Evolutionary conservation across 2,888 invertebrate species (phyloP).

Genomic region (Eubasilissa splendida): DNA sequence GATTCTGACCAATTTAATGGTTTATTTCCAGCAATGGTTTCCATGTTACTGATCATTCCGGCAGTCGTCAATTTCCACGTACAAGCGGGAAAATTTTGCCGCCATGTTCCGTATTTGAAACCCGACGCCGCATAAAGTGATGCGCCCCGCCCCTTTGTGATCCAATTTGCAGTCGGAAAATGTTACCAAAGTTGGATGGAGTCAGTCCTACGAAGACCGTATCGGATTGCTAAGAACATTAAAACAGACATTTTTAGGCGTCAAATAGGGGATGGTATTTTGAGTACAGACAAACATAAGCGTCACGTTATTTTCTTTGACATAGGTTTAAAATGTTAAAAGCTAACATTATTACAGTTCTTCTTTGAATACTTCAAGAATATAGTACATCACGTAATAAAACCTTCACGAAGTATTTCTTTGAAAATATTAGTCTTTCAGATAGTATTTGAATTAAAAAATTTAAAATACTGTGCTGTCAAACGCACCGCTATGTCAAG

Average conservation of each 20-base stretch:
- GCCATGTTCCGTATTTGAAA: constrained; percentile 21
- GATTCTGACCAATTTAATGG: constrained; percentile 12
- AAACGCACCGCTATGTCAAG: too few relatives aligned
- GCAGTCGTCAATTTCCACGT: constrained; percentile 3
- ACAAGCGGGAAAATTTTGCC: constrained; percentile 7
- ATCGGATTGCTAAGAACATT: constrained; percentile 25
- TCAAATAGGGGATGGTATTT: constrained; percentile 12
- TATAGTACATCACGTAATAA: too few relatives aligned
- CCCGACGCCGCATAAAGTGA: constrained; percentile 34
- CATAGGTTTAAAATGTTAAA: too few relatives aligned
- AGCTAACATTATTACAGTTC: too few relatives aligned
- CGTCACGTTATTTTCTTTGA: too few relatives aligned
- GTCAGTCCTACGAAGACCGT: constrained; percentile 23
- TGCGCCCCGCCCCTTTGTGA: constrained; percentile 48
- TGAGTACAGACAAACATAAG: too few relatives aligned
- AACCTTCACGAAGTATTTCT: too few relatives aligned
- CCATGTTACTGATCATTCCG: constrained; percentile 10
- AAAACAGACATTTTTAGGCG: constrained; percentile 17
- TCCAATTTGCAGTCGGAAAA: constrained; percentile 50
- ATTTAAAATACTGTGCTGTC: too few relatives aligned
- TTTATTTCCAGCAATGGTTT: constrained; percentile 27
- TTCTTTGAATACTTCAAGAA: too few relatives aligned
- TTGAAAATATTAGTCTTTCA: too few relatives aligned
- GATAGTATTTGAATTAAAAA: too few relatives aligned
- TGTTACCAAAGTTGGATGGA: constrained; percentile 43